Conservation (phyloP, 2,888 invertebrate genomes). For the Agelastica alni region DNA sequence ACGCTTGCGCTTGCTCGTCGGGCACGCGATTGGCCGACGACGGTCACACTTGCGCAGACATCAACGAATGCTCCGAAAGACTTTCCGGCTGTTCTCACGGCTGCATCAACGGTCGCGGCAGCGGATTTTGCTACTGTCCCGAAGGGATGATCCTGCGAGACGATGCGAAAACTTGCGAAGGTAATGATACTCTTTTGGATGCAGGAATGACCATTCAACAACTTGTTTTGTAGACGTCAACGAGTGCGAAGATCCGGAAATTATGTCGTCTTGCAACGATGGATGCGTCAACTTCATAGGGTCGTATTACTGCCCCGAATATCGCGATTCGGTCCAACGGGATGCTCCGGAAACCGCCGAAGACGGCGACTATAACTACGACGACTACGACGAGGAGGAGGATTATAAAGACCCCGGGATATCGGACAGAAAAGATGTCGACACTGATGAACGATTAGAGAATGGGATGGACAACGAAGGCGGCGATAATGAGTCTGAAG, state of each 20-base stretch:
- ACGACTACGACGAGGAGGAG: conserved; percentile 30
- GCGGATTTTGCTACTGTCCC: conserved; percentile 51
- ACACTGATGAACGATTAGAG: not conserved
- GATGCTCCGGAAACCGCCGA: conserved; percentile 32
- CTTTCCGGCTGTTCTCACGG: conserved; percentile 52
- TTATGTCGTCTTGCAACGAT: conserved; percentile 54
- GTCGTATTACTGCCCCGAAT: conserved; percentile 59
- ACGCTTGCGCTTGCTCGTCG: conserved; percentile 63
- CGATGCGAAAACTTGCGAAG: conserved; percentile 51
- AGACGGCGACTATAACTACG: conserved; percentile 36
- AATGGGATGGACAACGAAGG: not conserved
- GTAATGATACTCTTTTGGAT: conserved; percentile 35
- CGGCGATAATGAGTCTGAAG: not conserved
- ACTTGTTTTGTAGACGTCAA: conserved; percentile 62
- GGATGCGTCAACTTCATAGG: conserved; percentile 69
- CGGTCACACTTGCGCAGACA: conserved; percentile 59
- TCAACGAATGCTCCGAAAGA: conserved; percentile 37
- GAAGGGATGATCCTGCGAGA: conserved; percentile 47
- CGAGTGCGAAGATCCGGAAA: conserved; percentile 63
- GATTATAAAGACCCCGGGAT: not conserved
- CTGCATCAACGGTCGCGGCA: conserved; percentile 61
- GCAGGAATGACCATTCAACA: too few species aligned
- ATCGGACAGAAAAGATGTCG: not conserved
- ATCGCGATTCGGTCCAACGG: conserved; percentile 21
- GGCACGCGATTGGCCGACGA: conserved; percentile 63